A percentile compares a stretch with the other conserved stretches of the same genome.
Evolutionary conservation across 2,797 vertebrate genomes (phyloP).

Genomic region (Bradypodion pumilum): DNA sequence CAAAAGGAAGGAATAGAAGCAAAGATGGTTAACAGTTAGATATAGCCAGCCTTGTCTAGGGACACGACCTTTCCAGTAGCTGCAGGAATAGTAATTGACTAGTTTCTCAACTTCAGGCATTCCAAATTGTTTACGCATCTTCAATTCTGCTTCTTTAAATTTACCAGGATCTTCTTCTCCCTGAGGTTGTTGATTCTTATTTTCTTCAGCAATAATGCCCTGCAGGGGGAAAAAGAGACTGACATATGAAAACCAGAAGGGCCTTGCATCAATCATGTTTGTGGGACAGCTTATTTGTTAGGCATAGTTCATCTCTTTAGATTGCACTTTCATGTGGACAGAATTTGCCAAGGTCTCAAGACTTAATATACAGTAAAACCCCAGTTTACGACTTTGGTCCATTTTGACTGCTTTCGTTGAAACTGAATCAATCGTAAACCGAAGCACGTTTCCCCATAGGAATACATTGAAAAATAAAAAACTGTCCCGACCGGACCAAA

Average conservation of each 20-base stretch:
- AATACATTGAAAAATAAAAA: too few species aligned
- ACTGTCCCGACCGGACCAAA: too few species aligned
- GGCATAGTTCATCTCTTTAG: neutral
- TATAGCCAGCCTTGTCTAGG: constrained; percentile 97
- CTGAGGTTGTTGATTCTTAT: constrained; percentile 83
- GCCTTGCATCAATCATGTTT: neutral
- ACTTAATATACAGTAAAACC: neutral
- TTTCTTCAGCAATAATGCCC: constrained; percentile 97
- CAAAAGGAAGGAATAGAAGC: constrained; percentile 95
- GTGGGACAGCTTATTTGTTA: neutral
- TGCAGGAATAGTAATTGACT: constrained; percentile 98
- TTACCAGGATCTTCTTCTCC: constrained; percentile 93
- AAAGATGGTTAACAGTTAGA: constrained; percentile 94
- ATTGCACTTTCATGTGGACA: neutral
- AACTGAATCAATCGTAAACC: too few species aligned
- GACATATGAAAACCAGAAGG: constrained; percentile 4
- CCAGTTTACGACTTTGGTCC: too few species aligned
- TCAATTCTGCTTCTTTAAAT: constrained; percentile 93
- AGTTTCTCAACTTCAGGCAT: constrained; percentile 97
- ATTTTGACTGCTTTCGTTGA: too few species aligned
- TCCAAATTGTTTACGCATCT: constrained; percentile 93
- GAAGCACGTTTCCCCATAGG: too few species aligned
- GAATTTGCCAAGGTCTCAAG: neutral
- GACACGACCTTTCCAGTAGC: constrained; percentile 95
- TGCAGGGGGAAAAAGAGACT: constrained; percentile 51